These are phyloP conservation scores for Vandiemenella viatica DNA, from an alignment of 2,888 invertebrate species.

Conservation along the genomic window DNA sequence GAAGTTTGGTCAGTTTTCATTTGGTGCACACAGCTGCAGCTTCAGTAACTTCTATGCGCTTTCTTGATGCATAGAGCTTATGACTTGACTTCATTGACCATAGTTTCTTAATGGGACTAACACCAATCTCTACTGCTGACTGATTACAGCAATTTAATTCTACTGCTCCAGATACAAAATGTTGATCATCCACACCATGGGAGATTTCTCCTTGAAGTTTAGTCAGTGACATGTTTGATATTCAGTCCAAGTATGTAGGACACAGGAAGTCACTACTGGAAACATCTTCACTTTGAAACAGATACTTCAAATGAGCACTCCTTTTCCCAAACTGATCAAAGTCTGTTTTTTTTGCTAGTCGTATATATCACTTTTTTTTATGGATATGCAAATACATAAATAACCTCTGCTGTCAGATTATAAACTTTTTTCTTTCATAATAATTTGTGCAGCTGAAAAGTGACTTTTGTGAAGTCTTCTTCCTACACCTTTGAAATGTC, in stretches of 20 bases:
- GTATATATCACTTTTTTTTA: neutral
- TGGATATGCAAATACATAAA: neutral
- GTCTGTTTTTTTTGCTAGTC: neutral
- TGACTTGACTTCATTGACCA: neutral
- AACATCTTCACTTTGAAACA: neutral
- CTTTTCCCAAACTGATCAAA: neutral
- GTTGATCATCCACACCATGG: no score
- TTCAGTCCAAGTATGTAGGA: neutral
- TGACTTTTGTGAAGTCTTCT: no score
- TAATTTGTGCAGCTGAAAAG: no score
- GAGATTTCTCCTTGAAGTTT: no score
- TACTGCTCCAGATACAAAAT: conserved; percentile 19
- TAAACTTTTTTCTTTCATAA: no score
- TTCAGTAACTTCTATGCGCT: neutral
- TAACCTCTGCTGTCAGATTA: no score
- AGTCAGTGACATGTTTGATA: no score
- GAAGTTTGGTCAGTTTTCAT: conserved; percentile 2
- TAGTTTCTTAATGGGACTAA: neutral
- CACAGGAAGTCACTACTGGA: neutral
- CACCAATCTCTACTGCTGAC: neutral
- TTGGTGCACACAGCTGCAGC: conserved; percentile 3
- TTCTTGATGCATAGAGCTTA: neutral
- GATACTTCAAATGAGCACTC: neutral
- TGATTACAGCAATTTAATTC: neutral
- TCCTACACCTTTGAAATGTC: no score